Conservation (phyloP, 2,888 invertebrate genomes). For the Mythimna pallens region DNA sequence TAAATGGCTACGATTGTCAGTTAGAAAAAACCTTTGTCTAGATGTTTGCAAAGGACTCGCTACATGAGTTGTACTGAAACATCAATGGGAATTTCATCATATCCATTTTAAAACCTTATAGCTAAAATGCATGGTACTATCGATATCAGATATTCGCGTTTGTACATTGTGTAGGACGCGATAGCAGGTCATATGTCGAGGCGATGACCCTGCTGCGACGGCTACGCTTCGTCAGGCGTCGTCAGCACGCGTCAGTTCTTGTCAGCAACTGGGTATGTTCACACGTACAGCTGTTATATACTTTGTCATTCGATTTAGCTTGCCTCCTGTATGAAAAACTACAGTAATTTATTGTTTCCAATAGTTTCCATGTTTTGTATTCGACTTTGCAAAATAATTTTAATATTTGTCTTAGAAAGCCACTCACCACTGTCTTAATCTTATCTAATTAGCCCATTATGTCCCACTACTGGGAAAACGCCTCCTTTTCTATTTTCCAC, state of each 20-base stretch:
- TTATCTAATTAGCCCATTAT: no score
- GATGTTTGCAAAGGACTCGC: constrained; percentile 19
- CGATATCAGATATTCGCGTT: constrained; percentile 14
- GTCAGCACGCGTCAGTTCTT: constrained; percentile 73
- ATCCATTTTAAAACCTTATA: background rate
- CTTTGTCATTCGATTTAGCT: background rate
- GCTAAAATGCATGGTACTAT: background rate
- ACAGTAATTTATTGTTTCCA: no score
- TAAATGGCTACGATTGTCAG: constrained; percentile 13
- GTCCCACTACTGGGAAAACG: no score
- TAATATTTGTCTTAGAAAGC: no score
- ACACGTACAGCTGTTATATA: constrained; percentile 65
- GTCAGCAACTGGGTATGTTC: constrained; percentile 62
- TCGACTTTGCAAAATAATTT: no score
- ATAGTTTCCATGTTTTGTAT: no score
- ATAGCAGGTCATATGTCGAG: constrained; percentile 24
- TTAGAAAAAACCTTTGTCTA: constrained; percentile 27
- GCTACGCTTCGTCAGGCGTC: constrained; percentile 67
- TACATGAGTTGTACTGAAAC: background rate
- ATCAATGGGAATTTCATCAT: background rate
- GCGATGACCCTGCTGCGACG: constrained; percentile 69
- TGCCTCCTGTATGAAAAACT: no score
- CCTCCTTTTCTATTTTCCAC: no score
- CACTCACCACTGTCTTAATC: no score
- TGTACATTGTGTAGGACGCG: background rate